Percentiles rank a stretch among this genome's conserved stretches.
These are phyloP conservation scores for Sparus aurata DNA, from an alignment of 2,797 vertebrate species.

Conservation along the genomic window DNA sequence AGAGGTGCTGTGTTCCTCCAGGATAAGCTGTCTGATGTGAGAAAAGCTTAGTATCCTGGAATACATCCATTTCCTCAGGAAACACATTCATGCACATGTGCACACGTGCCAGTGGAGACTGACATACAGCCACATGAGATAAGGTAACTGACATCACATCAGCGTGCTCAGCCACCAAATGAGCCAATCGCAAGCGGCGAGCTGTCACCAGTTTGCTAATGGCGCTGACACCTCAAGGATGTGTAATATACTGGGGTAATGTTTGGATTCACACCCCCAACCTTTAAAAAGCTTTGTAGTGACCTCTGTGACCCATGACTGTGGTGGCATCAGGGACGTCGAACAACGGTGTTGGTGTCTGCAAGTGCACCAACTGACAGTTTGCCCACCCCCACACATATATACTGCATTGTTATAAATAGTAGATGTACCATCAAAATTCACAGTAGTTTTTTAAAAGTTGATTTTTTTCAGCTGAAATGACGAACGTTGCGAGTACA, in stretches of 20 bases:
- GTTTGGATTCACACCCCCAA: slow-evolving; percentile 17
- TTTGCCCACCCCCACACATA: not conserved
- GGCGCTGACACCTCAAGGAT: slow-evolving; percentile 40
- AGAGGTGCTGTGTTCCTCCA: slow-evolving; percentile 68
- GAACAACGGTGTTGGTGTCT: not conserved
- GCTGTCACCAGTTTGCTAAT: slow-evolving; percentile 35
- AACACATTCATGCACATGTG: slow-evolving; percentile 38
- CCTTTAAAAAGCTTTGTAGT: slow-evolving; percentile 28
- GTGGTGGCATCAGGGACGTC: slow-evolving; percentile 2
- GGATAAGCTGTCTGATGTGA: slow-evolving; percentile 73
- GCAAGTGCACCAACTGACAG: not conserved
- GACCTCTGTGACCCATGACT: slow-evolving; percentile 23
- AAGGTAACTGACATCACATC: slow-evolving; percentile 34
- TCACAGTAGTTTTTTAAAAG: not conserved
- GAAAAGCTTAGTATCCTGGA: slow-evolving; percentile 64
- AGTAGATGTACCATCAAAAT: not conserved
- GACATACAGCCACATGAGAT: slow-evolving; percentile 30
- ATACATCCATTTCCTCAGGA: slow-evolving; percentile 61
- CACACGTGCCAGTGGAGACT: slow-evolving; percentile 9
- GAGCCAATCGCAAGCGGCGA: slow-evolving; percentile 36
- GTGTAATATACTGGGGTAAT: slow-evolving; percentile 10
- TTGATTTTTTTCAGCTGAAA: not conserved
- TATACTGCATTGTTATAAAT: not conserved
- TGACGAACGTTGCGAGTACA: not conserved
- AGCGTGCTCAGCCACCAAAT: slow-evolving; percentile 27